Base-by-base conservation (phyloP, 2,113 vertebrate genomes). In the Lampris incognitus region DNA sequence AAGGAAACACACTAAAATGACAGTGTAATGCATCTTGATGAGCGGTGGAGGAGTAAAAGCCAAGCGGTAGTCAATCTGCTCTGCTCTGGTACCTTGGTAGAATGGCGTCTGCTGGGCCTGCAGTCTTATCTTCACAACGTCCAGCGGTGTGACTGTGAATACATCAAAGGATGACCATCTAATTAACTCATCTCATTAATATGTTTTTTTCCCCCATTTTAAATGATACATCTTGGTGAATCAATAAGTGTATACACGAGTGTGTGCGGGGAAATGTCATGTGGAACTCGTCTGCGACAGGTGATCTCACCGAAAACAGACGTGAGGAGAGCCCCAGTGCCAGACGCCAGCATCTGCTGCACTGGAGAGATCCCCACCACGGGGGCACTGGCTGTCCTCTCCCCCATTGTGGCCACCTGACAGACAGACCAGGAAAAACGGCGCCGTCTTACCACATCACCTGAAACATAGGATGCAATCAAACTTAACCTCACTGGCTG, bases 341-440 rank as follows among this genome's bases (percentile, higher is more conserved):
- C 96, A 0, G 98, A 98, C 11, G 98, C 97, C 95, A 98, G 82
- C 95, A 99, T 97, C 88, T 99, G 97, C 85, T 99, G 98, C 89
- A 97, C 76, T 0, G 95, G 97, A 10, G 97, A 96, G 69, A 99
- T 97, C 72, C 91, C 94, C 81, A 87, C 85, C 0, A 81, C 44
- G 0, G 91, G 63, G 54, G 73, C 50, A 2, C 75, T 69, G 2
- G 66, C 42, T 0, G 50, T 13, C 88, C 90, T 90, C 71, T 96
- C 95, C 2, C 89, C 94, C 97, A 98, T 99, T 89, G 87, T 80
- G 92, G 44, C 69, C 64, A 84, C 90, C 95, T 97, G 90, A 74
- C 62, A 66, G 85, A 91, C 7, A 66, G 85, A 91, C 7, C 24
- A 44, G 68, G 11, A 69, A 2, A 48, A 24, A 63, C 41, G 60